Conservation (phyloP, 1,140 invertebrate genomes). For the Temnothorax curvispinosus region DNA sequence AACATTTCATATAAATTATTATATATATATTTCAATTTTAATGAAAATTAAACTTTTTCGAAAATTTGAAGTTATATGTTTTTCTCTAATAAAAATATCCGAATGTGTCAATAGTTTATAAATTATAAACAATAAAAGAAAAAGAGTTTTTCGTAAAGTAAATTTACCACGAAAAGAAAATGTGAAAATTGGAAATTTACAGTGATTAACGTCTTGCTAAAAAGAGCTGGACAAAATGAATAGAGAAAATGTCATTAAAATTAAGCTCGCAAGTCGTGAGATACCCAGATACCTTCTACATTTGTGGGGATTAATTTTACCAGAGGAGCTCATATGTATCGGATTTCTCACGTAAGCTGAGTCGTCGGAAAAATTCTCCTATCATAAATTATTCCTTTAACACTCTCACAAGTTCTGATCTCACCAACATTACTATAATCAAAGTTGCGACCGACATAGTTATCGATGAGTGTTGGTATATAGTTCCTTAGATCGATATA, state of each 20-base stretch:
- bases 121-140: background rate
- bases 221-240: background rate
- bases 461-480: constrained; percentile 31
- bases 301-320: background rate
- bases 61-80: background rate
- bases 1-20: background rate
- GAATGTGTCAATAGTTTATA: background rate
- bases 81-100: background rate
- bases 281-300: background rate
- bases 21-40: background rate
- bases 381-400: constrained; percentile 40
- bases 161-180: background rate
- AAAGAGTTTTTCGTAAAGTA: background rate
- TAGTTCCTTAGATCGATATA: background rate
- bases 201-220: background rate
- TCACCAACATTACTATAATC: constrained; percentile 7
- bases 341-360: constrained; percentile 7
- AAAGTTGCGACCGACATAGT: constrained; percentile 5
- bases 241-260: background rate
- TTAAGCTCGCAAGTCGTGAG: background rate
- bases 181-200: background rate
- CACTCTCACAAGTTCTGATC: background rate
- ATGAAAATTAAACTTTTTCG: background rate
- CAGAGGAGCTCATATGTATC: background rate
- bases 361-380: constrained; percentile 14